A percentile compares a stretch with the other conserved stretches of the same genome.
phyloP scores from a whole-genome alignment of 2,888 invertebrate genomes.

The Nowickia ferox region DNA sequence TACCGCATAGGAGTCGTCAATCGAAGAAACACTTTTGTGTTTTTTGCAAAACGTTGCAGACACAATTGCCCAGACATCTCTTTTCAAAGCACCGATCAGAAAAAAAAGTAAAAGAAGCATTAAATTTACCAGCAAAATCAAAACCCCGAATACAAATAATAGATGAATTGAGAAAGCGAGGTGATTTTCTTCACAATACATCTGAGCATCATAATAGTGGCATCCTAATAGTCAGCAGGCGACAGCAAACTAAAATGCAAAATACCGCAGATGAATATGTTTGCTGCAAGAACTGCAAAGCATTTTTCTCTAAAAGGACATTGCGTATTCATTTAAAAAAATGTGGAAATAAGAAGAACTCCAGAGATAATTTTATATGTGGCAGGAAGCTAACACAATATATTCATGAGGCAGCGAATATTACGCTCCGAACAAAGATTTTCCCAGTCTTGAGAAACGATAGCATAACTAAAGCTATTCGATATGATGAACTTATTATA shows the following conservation, averaged over 20 bases:
- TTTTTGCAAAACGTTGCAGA: slow-evolving; percentile 3
- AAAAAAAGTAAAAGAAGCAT: not conserved
- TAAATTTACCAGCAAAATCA: not conserved
- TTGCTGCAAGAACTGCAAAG: slow-evolving; percentile 18
- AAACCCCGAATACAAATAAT: slow-evolving; percentile 1
- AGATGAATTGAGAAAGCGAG: not conserved
- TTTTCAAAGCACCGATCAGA: not conserved
- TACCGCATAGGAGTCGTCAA: not conserved
- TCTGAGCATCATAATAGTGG: not conserved
- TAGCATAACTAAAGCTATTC: not conserved
- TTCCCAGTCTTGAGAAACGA: not conserved
- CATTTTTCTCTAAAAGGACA: not conserved
- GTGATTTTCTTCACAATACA: slow-evolving; percentile 2
- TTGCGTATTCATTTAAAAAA: not conserved
- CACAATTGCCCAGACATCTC: not conserved
- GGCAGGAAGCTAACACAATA: not conserved
- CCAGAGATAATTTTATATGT: not conserved
- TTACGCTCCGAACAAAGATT: not conserved
- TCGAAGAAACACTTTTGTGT: slow-evolving; percentile 2
- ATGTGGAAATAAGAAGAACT: not conserved
- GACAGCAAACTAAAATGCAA: not conserved
- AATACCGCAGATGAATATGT: slow-evolving; percentile 8
- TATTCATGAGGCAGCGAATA: not conserved
- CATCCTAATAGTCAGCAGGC: slow-evolving; percentile 1
- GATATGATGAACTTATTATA: not conserved